Percentiles rank a stretch among this genome's conserved stretches.
Conservation (phyloP, 2,113 vertebrate species). For the Mungos mungo region DNA sequence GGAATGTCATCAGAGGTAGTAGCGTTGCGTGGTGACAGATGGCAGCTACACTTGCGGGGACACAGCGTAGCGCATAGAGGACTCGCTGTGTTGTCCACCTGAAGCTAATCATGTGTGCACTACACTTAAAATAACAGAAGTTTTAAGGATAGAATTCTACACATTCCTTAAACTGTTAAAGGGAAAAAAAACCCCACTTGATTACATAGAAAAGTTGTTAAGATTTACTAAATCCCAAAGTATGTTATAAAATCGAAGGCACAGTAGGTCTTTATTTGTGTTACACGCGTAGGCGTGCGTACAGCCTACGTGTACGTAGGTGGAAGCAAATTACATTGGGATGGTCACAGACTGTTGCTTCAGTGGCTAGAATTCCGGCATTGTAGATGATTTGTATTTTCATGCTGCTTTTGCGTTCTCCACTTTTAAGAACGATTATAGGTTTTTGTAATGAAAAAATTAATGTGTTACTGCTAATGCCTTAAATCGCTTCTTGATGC, state of each 20-base stretch:
- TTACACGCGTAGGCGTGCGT: rapidly evolving
- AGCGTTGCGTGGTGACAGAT: too few species aligned
- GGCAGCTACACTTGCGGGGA: too few species aligned
- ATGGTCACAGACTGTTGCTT: not conserved
- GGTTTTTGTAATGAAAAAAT: not conserved
- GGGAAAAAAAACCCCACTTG: not conserved
- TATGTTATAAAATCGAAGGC: not conserved
- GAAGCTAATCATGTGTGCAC: too few species aligned
- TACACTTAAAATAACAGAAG: too few species aligned
- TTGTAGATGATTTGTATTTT: not conserved
- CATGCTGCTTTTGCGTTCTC: not conserved
- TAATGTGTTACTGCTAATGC: not conserved
- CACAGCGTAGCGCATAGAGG: too few species aligned
- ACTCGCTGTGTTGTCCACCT: too few species aligned
- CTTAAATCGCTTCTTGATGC: not conserved
- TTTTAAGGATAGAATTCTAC: not conserved
- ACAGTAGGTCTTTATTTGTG: not conserved
- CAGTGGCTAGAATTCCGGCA: not conserved
- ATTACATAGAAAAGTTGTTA: not conserved
- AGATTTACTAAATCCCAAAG: not conserved
- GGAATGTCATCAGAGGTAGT: too few species aligned
- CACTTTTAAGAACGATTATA: not conserved
- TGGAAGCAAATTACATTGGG: not conserved
- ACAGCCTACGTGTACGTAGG: not conserved
- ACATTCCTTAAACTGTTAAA: not conserved